These are phyloP conservation scores for Muscicapa adusta DNA, from an alignment of 2,113 vertebrate genomes.

Conservation along the genomic window DNA sequence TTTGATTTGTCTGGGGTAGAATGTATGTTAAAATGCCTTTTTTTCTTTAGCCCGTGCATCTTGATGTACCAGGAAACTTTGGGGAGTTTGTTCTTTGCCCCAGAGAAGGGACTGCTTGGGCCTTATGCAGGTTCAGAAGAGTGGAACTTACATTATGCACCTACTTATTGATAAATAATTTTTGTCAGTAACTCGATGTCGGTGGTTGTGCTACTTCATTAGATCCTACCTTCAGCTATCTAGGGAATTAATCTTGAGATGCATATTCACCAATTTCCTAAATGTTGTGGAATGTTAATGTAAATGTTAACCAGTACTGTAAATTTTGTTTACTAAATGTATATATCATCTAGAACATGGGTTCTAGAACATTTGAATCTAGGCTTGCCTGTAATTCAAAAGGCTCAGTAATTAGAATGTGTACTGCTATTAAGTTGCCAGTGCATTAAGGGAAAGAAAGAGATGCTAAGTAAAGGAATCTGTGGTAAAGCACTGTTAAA, in stretches of 20 bases:
- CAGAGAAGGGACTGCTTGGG: not conserved
- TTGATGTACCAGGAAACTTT: not conserved
- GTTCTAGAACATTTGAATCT: not conserved
- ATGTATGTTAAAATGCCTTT: not conserved
- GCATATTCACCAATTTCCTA: not conserved
- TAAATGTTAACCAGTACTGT: not conserved
- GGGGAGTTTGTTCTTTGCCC: not conserved
- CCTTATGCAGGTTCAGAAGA: not conserved
- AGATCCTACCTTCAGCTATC: not conserved
- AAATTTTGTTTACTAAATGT: not conserved
- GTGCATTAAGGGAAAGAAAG: not conserved
- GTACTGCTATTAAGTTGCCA: not conserved
- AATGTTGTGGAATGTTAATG: not conserved
- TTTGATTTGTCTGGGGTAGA: not conserved
- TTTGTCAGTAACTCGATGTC: not conserved
- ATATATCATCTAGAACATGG: not conserved
- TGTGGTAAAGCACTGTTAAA: not conserved
- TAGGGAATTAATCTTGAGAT: not conserved
- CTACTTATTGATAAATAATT: not conserved
- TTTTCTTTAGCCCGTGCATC: not conserved
- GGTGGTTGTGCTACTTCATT: not conserved
- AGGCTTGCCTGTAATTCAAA: not conserved
- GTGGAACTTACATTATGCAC: not conserved
- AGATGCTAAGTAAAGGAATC: not conserved
- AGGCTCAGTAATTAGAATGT: not conserved